Evolutionary conservation across 1,140 invertebrate genomes (phyloP).

Genomic region (Orussus abietinus): DNA sequence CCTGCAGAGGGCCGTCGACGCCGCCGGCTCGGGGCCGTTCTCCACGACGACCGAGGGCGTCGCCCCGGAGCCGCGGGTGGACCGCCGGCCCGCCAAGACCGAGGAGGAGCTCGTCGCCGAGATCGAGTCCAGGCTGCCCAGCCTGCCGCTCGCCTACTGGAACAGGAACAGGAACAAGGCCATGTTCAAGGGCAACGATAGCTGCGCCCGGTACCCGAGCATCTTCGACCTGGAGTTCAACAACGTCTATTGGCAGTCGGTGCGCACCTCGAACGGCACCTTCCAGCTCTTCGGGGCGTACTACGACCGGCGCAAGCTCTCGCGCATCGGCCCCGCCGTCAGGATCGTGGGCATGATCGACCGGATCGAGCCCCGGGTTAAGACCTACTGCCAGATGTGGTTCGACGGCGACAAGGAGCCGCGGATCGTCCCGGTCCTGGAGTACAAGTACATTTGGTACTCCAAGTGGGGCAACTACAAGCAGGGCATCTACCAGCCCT

Average conservation of each 20-base stretch:
- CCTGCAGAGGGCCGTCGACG: slow-evolving; percentile 37
- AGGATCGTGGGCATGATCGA: slow-evolving; percentile 89
- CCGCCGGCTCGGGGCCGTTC: slow-evolving; percentile 21
- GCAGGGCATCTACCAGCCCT: slow-evolving; percentile 87
- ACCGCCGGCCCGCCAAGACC: slow-evolving; percentile 63
- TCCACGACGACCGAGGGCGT: slow-evolving; percentile 10
- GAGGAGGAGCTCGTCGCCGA: slow-evolving; percentile 75
- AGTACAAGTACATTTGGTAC: slow-evolving; percentile 94
- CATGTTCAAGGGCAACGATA: slow-evolving; percentile 69
- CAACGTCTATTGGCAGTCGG: slow-evolving; percentile 86
- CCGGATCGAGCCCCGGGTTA: slow-evolving; percentile 76
- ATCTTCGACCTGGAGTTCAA: slow-evolving; percentile 88
- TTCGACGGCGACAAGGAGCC: slow-evolving; percentile 77
- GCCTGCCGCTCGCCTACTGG: slow-evolving; percentile 80
- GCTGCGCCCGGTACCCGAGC: slow-evolving; percentile 76
- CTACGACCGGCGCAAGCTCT: slow-evolving; percentile 75
- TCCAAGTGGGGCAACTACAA: slow-evolving; percentile 93
- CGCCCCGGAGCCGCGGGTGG: slow-evolving; percentile 60
- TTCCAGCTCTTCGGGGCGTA: slow-evolving; percentile 89
- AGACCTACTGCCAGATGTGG: slow-evolving; percentile 86
- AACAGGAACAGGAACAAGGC: slow-evolving; percentile 69
- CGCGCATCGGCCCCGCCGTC: slow-evolving; percentile 73
- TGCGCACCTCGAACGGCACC: slow-evolving; percentile 75
- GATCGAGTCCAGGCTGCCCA: slow-evolving; percentile 71
- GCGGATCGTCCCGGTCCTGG: slow-evolving; percentile 73